These are phyloP conservation scores for Scomber japonicus DNA, from an alignment of 2,113 vertebrate genomes.

Conservation along the genomic window DNA sequence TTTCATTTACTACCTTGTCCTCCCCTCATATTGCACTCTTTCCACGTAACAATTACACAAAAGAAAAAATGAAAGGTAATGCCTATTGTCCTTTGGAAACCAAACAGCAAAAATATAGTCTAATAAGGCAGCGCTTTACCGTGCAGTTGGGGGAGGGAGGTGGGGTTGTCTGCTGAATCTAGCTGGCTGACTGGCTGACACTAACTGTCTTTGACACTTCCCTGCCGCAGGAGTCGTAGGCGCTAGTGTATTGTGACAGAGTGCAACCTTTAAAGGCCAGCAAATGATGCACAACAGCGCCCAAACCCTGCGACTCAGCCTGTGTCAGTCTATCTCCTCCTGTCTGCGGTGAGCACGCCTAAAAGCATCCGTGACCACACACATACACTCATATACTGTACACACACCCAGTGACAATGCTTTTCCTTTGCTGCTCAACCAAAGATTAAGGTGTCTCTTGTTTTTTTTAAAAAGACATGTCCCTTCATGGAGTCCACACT, in stretches of 20 bases:
- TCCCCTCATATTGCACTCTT: background rate
- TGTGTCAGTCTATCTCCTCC: constrained; percentile 47
- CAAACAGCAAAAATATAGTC: constrained; percentile 36
- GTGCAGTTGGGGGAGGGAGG: constrained; percentile 52
- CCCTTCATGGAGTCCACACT: background rate
- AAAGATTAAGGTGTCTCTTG: constrained; percentile 4
- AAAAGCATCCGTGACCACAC: constrained; percentile 59
- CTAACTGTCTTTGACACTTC: constrained; percentile 82
- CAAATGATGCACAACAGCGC: constrained; percentile 79
- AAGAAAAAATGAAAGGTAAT: constrained; percentile 11
- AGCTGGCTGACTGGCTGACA: constrained; percentile 78
- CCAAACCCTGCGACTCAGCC: constrained; percentile 65
- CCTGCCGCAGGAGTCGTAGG: constrained; percentile 78
- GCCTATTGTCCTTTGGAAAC: constrained; percentile 30
- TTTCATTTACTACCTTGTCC: constrained; percentile 14
- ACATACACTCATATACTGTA: constrained; percentile 30
- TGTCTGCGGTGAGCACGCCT: constrained; percentile 44
- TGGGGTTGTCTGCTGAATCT: constrained; percentile 61
- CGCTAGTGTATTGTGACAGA: constrained; percentile 84
- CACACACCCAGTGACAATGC: background rate
- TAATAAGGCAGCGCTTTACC: constrained; percentile 60
- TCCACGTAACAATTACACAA: background rate
- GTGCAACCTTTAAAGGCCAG: constrained; percentile 88
- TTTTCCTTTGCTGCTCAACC: constrained; percentile 21
- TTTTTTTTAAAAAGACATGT: constrained; percentile 20